Conservation (phyloP, 2,113 vertebrate genomes). For the Salvelinus namaycush region DNA sequence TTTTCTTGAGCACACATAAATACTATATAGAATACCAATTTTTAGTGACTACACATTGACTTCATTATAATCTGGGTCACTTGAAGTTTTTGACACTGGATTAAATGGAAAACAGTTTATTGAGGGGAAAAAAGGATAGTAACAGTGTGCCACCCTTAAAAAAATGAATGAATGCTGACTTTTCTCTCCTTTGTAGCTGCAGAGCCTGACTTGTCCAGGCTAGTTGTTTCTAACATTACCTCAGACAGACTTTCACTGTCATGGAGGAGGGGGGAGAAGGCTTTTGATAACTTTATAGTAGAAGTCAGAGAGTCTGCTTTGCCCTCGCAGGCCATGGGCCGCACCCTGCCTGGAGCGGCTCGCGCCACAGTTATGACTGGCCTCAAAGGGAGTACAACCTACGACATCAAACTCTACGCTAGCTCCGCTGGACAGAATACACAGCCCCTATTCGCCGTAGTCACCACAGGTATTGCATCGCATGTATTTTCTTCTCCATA, state of each 20-base stretch:
- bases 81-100: conserved; percentile 8
- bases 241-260: conserved; percentile 80
- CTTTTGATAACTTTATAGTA: conserved; percentile 84
- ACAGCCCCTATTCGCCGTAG: conserved; percentile 73
- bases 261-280: conserved; percentile 78
- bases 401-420: conserved; percentile 80
- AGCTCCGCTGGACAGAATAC: conserved; percentile 70
- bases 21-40: too few relatives aligned
- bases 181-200: conserved; percentile 78
- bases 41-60: too few relatives aligned
- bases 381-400: conserved; percentile 80
- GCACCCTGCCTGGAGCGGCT: conserved; percentile 63
- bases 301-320: conserved; percentile 83
- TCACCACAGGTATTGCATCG: conserved; percentile 79
- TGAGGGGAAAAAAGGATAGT: conserved; percentile 6
- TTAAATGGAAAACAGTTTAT: neutral
- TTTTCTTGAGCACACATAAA: neutral
- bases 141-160: neutral
- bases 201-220: conserved; percentile 83
- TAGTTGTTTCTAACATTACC: conserved; percentile 83
- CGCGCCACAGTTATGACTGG: conserved; percentile 72
- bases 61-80: too few relatives aligned
- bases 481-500: conserved; percentile 5
- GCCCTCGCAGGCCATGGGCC: conserved; percentile 77
- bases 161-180: conserved; percentile 41